Percentiles rank a stretch among this genome's conserved stretches.
These are phyloP conservation scores for Passer montanus DNA, from an alignment of 2,113 vertebrate genomes.

Conservation along the genomic window DNA sequence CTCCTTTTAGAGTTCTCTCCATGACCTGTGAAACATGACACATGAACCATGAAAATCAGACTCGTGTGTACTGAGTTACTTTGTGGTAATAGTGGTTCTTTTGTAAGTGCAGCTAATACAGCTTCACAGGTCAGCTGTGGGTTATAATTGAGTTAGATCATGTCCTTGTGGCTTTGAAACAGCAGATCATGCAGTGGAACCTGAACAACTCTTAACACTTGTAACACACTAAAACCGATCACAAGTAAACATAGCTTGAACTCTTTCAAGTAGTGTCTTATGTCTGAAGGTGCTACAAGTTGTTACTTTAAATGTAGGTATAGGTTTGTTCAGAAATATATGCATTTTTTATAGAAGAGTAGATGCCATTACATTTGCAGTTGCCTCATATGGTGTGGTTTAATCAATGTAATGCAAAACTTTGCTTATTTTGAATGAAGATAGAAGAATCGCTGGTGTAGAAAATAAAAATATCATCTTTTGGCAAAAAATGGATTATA, in stretches of 20 bases:
- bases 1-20: not conserved
- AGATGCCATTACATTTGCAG: not conserved
- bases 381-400: not conserved
- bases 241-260: not conserved
- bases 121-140: conserved; percentile 48
- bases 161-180: conserved; percentile 37
- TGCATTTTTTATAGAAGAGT: not conserved
- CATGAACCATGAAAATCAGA: conserved; percentile 25
- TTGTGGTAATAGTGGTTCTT: conserved; percentile 6
- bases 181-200: not conserved
- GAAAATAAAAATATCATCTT: not conserved
- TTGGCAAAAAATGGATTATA: not conserved
- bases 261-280: not conserved
- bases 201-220: not conserved
- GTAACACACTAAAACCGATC: not conserved
- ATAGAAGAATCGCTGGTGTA: not conserved
- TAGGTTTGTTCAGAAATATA: not conserved
- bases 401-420: not conserved
- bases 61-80: not conserved
- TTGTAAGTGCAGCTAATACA: conserved; percentile 24
- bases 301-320: not conserved
- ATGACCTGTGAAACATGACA: conserved; percentile 21
- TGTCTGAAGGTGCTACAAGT: not conserved
- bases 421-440: not conserved
- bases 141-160: conserved; percentile 46